These are phyloP conservation scores for Gonocerus acuteangulatus DNA, from an alignment of 2,888 invertebrate genomes.

Conservation along the genomic window DNA sequence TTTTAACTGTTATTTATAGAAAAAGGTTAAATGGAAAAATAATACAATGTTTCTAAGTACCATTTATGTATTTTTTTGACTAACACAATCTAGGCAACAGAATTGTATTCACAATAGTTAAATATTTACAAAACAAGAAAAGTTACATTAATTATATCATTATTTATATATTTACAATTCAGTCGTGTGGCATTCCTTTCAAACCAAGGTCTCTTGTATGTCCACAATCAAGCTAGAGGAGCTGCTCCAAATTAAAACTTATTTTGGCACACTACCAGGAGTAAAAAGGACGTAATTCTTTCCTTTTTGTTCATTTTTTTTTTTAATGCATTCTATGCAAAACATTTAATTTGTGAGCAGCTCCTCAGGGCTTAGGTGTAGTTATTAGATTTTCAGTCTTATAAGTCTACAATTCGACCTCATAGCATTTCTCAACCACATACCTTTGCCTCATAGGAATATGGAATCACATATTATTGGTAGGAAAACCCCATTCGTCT, in stretches of 20 bases:
- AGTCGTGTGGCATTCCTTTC: slow-evolving; percentile 27
- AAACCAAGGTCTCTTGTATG: slow-evolving; percentile 19
- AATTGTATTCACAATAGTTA: slow-evolving; percentile 25
- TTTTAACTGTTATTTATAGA: too few species aligned
- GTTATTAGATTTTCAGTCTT: slow-evolving; percentile 24
- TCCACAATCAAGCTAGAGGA: slow-evolving; percentile 5
- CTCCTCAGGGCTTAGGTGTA: neutral
- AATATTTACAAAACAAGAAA: slow-evolving; percentile 28
- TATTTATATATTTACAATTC: slow-evolving; percentile 28
- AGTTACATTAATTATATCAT: slow-evolving; percentile 12
- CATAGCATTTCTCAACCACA: slow-evolving; percentile 5
- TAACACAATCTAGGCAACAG: slow-evolving; percentile 24
- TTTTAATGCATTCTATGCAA: slow-evolving; percentile 10
- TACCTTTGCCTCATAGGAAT: slow-evolving; percentile 20
- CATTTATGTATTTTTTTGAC: slow-evolving; percentile 23
- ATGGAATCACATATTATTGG: slow-evolving; percentile 26
- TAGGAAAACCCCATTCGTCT: slow-evolving; percentile 17
- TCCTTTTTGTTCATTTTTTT: slow-evolving; percentile 5
- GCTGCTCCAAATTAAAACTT: slow-evolving; percentile 8
- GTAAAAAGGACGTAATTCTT: neutral
- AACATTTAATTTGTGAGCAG: slow-evolving; percentile 1
- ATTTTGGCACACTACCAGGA: slow-evolving; percentile 23
- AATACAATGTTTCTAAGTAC: slow-evolving; percentile 11
- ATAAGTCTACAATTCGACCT: slow-evolving; percentile 20
- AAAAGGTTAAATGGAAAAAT: neutral